These are phyloP conservation scores for Panthera leo DNA, from an alignment of 2,113 vertebrate species.

Conservation along the genomic window DNA sequence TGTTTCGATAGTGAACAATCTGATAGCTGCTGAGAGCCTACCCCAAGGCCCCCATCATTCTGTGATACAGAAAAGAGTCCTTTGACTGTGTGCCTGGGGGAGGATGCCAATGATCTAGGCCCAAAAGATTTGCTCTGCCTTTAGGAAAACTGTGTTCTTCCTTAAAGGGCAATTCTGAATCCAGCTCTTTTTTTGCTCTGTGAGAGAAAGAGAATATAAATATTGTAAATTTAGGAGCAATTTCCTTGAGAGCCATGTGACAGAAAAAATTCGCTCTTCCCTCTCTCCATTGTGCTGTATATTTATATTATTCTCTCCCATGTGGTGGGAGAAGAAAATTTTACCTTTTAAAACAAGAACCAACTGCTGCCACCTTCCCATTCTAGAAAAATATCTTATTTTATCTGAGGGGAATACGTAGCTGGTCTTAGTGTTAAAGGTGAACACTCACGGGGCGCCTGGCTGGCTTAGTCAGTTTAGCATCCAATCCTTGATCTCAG, in stretches of 20 bases:
- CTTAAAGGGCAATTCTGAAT: neutral
- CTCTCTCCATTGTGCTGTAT: neutral
- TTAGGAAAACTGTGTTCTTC: neutral
- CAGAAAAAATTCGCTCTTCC: neutral
- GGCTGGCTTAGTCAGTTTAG: no score
- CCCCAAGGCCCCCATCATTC: neutral
- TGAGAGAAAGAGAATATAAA: neutral
- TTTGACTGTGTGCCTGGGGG: neutral
- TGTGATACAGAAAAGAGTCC: neutral
- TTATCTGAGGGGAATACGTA: neutral
- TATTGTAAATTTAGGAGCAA: neutral
- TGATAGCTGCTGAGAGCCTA: neutral
- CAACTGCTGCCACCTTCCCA: neutral
- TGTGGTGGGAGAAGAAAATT: neutral
- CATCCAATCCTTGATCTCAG: no score
- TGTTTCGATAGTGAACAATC: neutral
- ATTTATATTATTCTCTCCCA: neutral
- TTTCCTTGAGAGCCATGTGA: neutral
- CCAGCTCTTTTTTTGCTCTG: neutral
- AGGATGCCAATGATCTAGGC: neutral
- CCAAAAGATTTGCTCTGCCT: neutral
- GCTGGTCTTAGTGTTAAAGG: neutral
- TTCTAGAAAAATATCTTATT: neutral
- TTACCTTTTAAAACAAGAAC: conserved; percentile 14
- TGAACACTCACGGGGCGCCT: neutral